These are phyloP conservation scores for Drosophila acutilabella DNA, from an alignment of 2,888 invertebrate species.

Conservation along the genomic window DNA sequence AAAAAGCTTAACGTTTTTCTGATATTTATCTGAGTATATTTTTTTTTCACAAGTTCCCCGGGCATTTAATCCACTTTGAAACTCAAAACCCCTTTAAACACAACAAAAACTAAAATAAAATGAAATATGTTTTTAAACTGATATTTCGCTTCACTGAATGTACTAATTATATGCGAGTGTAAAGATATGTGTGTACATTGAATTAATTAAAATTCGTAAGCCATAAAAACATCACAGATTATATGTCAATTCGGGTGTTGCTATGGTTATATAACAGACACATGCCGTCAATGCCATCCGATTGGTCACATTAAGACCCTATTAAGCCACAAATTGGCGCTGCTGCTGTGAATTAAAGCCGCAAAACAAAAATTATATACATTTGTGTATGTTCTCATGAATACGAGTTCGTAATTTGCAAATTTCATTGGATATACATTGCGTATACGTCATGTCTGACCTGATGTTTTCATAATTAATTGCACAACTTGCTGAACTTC, in stretches of 20 bases:
- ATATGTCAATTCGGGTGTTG: neutral
- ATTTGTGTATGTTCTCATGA: conserved; percentile 2
- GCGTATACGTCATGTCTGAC: conserved; percentile 44
- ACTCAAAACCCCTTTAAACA: too few species aligned
- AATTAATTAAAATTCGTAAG: too few species aligned
- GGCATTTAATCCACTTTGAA: neutral
- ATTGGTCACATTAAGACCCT: neutral
- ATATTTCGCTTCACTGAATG: too few species aligned
- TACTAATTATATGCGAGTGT: too few species aligned
- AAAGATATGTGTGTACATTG: too few species aligned
- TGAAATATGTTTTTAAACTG: too few species aligned
- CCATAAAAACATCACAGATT: neutral
- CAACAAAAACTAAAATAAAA: too few species aligned
- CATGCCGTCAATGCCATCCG: neutral
- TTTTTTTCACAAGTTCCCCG: too few species aligned
- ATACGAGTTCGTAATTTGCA: neutral
- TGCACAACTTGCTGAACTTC: conserved; percentile 51
- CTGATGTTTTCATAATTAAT: conserved; percentile 61
- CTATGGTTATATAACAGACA: conserved; percentile 1
- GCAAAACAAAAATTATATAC: conserved; percentile 5
- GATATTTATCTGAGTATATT: neutral
- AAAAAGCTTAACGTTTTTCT: neutral
- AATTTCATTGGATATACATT: conserved; percentile 24
- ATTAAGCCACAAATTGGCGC: neutral
- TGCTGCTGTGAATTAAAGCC: neutral